phyloP scores from a whole-genome alignment of 1,140 invertebrate genomes.

The Lamellibrachia luymesi region DNA sequence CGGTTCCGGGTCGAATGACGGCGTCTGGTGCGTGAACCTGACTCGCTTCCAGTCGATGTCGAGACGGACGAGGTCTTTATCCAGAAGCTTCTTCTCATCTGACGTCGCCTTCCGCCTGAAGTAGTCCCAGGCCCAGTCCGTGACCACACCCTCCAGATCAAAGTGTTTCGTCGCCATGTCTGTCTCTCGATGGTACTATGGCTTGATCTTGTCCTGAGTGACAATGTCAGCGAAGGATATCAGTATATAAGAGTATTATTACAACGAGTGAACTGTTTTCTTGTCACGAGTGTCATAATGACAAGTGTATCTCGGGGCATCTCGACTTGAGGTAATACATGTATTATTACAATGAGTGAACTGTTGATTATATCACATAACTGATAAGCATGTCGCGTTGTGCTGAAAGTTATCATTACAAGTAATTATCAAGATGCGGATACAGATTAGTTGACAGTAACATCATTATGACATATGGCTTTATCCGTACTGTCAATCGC shows the following conservation, averaged over 20 bases:
- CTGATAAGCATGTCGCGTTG: neutral
- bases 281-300: neutral
- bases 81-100: constrained; percentile 21
- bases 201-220: neutral
- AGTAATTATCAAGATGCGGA: neutral
- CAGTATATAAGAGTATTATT: neutral
- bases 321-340: too few relatives aligned
- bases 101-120: constrained; percentile 8
- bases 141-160: constrained; percentile 21
- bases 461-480: too few relatives aligned
- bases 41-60: constrained; percentile 26
- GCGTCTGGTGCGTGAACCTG: neutral
- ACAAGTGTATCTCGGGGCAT: too few relatives aligned
- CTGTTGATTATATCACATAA: too few relatives aligned
- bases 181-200: neutral
- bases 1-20: constrained; percentile 16
- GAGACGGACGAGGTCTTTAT: constrained; percentile 13
- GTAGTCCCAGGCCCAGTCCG: constrained; percentile 20
- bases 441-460: neutral
- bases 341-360: too few relatives aligned
- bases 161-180: constrained; percentile 12
- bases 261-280: neutral
- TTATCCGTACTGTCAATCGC: neutral
- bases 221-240: neutral
- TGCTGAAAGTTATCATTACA: neutral